Evolutionary conservation across 2,888 invertebrate genomes (phyloP).

Genomic region (Scaptodrosophila latifasciaeformis): DNA sequence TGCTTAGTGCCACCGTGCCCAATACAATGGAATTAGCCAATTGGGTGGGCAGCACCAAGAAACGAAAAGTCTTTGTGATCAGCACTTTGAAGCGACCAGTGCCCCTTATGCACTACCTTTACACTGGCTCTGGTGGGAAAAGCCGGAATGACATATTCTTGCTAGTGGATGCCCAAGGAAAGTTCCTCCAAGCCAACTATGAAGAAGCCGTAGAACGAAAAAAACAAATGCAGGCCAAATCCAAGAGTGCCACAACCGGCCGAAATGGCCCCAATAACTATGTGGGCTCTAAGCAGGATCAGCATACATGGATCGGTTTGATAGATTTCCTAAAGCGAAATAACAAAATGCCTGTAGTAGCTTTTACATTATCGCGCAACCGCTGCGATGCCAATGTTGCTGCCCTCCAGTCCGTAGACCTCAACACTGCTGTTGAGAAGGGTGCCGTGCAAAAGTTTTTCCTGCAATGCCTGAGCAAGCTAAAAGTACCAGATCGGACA

Average conservation of each 20-base stretch:
- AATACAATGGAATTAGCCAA: slow-evolving; percentile 97
- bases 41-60: slow-evolving; percentile 92
- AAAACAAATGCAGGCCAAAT: slow-evolving; percentile 66
- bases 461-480: slow-evolving; percentile 84
- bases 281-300: slow-evolving; percentile 81
- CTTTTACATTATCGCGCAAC: slow-evolving; percentile 90
- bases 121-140: slow-evolving; percentile 84
- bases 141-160: slow-evolving; percentile 84
- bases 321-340: slow-evolving; percentile 87
- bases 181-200: slow-evolving; percentile 81
- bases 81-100: slow-evolving; percentile 95
- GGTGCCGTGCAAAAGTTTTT: slow-evolving; percentile 90
- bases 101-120: slow-evolving; percentile 95
- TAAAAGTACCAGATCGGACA: slow-evolving; percentile 90
- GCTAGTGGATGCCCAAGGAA: slow-evolving; percentile 85
- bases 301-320: slow-evolving; percentile 87
- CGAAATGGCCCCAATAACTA: slow-evolving; percentile 29
- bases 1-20: slow-evolving; percentile 98
- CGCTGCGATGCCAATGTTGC: slow-evolving; percentile 78
- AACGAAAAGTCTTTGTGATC: slow-evolving; percentile 93
- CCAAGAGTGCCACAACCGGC: slow-evolving; percentile 41
- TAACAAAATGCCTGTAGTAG: slow-evolving; percentile 93
- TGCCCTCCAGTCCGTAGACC: slow-evolving; percentile 81
- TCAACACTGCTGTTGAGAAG: slow-evolving; percentile 91
- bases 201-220: slow-evolving; percentile 78